phyloP scores from a whole-genome alignment of 1,140 invertebrate species.

The Brachionus rotundiformis region DNA sequence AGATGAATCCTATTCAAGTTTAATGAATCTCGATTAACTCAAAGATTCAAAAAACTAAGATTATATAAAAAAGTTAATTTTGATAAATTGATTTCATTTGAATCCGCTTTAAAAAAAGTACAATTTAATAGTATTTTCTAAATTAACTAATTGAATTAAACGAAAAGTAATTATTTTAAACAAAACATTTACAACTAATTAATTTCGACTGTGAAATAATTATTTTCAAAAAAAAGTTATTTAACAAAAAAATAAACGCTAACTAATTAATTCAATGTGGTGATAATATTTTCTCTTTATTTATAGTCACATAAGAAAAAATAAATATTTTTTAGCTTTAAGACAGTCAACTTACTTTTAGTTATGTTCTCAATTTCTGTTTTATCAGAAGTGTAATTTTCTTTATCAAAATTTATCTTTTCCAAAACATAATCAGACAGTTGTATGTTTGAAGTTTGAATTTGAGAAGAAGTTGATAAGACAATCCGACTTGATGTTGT shows the following conservation, averaged over 20 bases:
- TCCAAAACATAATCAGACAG: background rate
- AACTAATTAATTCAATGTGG: too few species aligned
- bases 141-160: too few species aligned
- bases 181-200: too few species aligned
- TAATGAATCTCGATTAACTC: background rate
- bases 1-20: background rate
- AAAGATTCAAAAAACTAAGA: background rate
- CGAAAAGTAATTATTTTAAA: too few species aligned
- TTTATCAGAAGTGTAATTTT: background rate
- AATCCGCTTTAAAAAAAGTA: slow-evolving; percentile 6
- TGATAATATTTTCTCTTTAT: too few species aligned
- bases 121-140: background rate
- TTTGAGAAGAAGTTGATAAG: background rate
- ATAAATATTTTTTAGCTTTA: too few species aligned
- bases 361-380: background rate
- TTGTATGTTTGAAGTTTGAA: background rate
- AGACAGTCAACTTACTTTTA: too few species aligned
- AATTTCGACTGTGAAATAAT: too few species aligned
- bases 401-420: background rate
- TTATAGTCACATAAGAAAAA: too few species aligned
- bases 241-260: too few species aligned
- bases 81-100: background rate
- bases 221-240: too few species aligned
- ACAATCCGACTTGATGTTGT: background rate
- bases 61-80: slow-evolving; percentile 6